Conservation (phyloP, 2,113 vertebrate species). For the Pterocles burchelli region DNA sequence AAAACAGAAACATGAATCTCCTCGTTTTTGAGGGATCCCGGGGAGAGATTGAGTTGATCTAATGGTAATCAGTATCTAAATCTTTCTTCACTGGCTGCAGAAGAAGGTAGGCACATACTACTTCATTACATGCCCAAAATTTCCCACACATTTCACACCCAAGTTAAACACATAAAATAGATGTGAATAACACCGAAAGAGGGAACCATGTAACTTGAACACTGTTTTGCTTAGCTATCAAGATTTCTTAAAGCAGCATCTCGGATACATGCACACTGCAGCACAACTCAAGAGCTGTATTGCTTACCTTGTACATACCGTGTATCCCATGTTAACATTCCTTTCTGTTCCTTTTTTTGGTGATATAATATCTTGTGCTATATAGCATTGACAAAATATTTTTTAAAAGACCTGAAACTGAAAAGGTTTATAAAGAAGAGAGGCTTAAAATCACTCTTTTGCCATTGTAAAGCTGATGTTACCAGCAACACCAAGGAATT, state of each 20-base stretch:
- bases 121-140: not conserved
- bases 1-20: not conserved
- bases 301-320: accelerated
- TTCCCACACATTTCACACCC: not conserved
- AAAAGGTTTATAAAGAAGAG: not conserved
- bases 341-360: not conserved
- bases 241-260: not conserved
- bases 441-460: not conserved
- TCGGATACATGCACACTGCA: not conserved
- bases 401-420: not conserved
- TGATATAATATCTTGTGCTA: accelerated
- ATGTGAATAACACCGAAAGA: not conserved
- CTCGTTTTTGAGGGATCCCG: not conserved
- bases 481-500: not conserved
- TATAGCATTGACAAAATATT: not conserved
- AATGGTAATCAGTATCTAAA: not conserved
- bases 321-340: not conserved
- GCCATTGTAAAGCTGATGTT: not conserved
- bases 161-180: not conserved
- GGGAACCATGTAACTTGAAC: not conserved
- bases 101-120: not conserved
- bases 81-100: not conserved
- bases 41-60: not conserved
- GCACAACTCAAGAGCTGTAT: not conserved
- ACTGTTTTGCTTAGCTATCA: not conserved